Evolutionary conservation across 2,797 vertebrate species (phyloP), one percentile per base, ranked within the genome.

Genomic region (Coilia nasus): DNA sequence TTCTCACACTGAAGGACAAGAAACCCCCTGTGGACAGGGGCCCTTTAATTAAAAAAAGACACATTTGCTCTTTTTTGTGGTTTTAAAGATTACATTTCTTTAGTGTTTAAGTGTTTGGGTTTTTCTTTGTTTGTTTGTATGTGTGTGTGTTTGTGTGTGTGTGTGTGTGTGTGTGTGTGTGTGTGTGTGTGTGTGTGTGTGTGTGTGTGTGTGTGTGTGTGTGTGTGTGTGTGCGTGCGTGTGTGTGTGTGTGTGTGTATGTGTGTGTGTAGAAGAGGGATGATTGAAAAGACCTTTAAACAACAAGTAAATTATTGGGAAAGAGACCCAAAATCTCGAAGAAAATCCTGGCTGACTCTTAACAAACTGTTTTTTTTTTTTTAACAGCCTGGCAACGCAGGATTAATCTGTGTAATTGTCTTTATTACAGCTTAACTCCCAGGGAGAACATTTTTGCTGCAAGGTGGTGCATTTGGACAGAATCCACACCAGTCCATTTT

Each of bases 401-500:
- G 62, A 64, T 64, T 64, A 64, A 64, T 64, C 62, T 25, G 67
- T 5, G 67, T 35, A 41, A 75, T 75, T 75, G 25, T 75, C 67
- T 35, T 31, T 17, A 75, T 17, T 31, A 35, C 25, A 75, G 28
- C 67, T 35, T 35, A 75, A 75, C 35, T 75, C 67, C 67, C 67
- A 44, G 0, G 5, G 71, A 78, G 71, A 44, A 44, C 17, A 78
- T 78, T 78, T 44, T 44, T 21, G 19, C 71, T 21, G 71, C 71
- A 78, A 78, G 35, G 19, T 41, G 19, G 71, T 21, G 35, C 19
- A 44, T 41, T 78, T 78, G 71, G 83, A 81, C 59, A 15, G 7
- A n/a, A 25, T 84, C 75, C 71, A 60, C 35, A 21, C 83, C 6
- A 44, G 71, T 81, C 71, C 50, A 81, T n/a, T 57, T 81, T 31